Base-by-base conservation (phyloP, 2,888 invertebrate genomes). In the Falcaria lacertinaria region DNA sequence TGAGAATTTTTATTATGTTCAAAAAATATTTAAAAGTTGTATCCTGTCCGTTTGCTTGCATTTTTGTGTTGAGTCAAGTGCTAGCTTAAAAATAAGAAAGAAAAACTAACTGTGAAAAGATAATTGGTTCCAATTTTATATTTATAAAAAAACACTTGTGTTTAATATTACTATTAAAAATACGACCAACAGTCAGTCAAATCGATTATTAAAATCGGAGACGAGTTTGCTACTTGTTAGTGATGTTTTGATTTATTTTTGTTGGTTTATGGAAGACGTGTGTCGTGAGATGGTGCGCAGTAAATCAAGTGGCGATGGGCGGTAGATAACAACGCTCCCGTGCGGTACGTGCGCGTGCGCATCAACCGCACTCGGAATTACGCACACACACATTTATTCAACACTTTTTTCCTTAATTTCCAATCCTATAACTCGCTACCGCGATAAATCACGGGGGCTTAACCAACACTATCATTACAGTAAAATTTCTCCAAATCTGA, bases 401-500 rank as follows among this genome's bases (percentile, higher is more conserved):
- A 47, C 50, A 53, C 65, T 58, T 61, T 64, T 66, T 68, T 69
- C 66, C 68, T 64, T 72, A 70, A 75, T 70, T 73, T 68, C 59
- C 63, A 69, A 72, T 74, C 71, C 69, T 57, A 65, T 70, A 68
- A 57, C 64, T 68, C 63, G 70, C 70, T 59, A 66, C 57, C 52
- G 60, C 69, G 52, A 87, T 88, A 80, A 80, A 85, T 88, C 84
- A 86, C 62, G 54, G 45, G 48, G 72, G 80, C 78, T 87, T 85
- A 86, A 66, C 70, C 68, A 74, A 72, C 70, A 69, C 77, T 79
- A 80, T 83, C 77, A 84, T 83, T 85, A 83, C 72, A 80, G 69
- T 65, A 73, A 81, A 84, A 82, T 73, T 79, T 82, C 70, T 76
- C 80, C 74, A 85, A 85, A 87, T 87, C 88, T 69, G 86, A 88